Evolutionary conservation across 2,888 invertebrate genomes (phyloP), one percentile per base, ranked within the genome.

Genomic region (Dendrolimus pini): DNA sequence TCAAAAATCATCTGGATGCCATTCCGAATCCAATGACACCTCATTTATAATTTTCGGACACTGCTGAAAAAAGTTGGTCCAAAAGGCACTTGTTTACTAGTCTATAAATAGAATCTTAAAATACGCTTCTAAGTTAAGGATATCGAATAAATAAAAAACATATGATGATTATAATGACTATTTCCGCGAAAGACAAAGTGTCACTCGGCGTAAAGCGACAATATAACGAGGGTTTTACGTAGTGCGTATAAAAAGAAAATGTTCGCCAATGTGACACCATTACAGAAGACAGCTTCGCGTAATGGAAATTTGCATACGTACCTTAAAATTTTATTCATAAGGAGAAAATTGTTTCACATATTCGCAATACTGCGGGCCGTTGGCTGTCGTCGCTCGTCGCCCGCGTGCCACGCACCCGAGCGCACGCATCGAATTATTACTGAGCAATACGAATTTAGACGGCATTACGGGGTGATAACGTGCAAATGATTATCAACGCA

Each of bases 251-350:
- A 79, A 84, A 85, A 78, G 78, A 80, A 82, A 83, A 83, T 78
- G 80, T 75, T 72, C 76, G 77, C 81, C 78, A 77, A 80, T 82
- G 82, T 80, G 82, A 82, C 82, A 82, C 80, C 84, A 83, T 85
- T 87, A 82, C 78, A 67, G 73, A 72, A 78, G 80, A 83, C 80
- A 78, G 80, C 72, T 74, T 74, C 68, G 74, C 72, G 81, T 87
- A 89, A 88, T 87, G 83, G 85, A 82, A 83, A 89, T 89, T 88
- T 85, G 83, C 88, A 89, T 88, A 82, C 83, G 78, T 83, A 85
- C 81, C 86, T 89, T 83, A 85, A 88, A 89, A 87, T 85, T 83
- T 88, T 89, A 89, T 89, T 89, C 89, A 85, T 89, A 88, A 87
- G 85, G 78, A 79, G 88, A 85, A 88, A 89, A 89, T 89, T 88